These are phyloP conservation scores for Yponomeuta evonymella DNA, from an alignment of 2,888 invertebrate species.

Conservation along the genomic window DNA sequence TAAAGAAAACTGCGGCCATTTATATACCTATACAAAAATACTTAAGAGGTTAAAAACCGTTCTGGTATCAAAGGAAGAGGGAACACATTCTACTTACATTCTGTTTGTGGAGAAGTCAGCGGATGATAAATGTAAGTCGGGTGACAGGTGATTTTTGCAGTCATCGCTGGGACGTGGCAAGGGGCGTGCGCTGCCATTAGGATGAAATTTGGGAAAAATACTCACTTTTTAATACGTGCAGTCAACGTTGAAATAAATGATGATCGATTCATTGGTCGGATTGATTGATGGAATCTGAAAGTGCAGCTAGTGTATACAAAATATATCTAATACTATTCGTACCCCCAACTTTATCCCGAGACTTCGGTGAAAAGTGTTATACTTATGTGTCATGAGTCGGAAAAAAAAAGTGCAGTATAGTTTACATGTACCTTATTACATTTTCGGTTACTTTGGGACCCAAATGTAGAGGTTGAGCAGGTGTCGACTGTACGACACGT, in stretches of 20 bases:
- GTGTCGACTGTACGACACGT: too few relatives aligned
- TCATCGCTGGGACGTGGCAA: constrained; percentile 16
- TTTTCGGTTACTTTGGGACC: too few relatives aligned
- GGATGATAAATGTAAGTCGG: constrained; percentile 53
- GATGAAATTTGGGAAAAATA: neutral
- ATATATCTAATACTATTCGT: neutral
- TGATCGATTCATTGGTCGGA: neutral
- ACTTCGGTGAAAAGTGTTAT: too few relatives aligned
- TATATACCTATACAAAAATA: neutral
- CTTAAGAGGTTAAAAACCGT: neutral
- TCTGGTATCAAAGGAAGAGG: constrained; percentile 15
- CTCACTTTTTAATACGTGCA: neutral
- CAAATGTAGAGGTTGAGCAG: too few relatives aligned
- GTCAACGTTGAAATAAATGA: neutral
- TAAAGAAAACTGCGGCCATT: neutral
- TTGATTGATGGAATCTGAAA: neutral
- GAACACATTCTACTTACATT: constrained; percentile 23
- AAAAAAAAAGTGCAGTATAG: too few relatives aligned
- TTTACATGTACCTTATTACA: too few relatives aligned
- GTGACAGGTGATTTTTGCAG: constrained; percentile 53
- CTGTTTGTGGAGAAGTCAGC: constrained; percentile 34
- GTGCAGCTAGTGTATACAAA: neutral
- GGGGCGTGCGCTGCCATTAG: constrained; percentile 5
- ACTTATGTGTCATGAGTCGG: too few relatives aligned
- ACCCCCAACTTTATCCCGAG: too few relatives aligned